phyloP scores from a whole-genome alignment of 2,797 vertebrate species.

The Bradypodion pumilum region DNA sequence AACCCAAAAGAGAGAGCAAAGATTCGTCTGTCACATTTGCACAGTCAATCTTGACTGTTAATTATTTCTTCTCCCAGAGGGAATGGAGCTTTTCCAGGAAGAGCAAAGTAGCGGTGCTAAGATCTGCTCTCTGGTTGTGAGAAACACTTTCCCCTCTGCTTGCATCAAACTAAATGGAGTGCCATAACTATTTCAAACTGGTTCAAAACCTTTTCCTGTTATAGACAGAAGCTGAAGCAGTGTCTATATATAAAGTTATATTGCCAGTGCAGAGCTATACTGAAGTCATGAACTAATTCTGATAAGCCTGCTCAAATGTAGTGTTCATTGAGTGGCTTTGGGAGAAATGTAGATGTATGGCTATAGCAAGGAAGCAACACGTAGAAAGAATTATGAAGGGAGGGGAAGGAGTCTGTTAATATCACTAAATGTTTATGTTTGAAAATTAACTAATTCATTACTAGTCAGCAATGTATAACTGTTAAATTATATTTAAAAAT shows the following conservation, averaged over 20 bases:
- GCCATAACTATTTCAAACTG: not conserved
- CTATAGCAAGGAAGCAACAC: too few species aligned
- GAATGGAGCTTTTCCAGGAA: conserved; percentile 18
- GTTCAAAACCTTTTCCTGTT: not conserved
- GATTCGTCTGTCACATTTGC: not conserved
- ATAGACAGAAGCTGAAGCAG: too few species aligned
- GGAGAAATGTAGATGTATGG: too few species aligned
- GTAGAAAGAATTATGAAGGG: too few species aligned
- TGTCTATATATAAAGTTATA: too few species aligned
- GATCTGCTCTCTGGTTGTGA: not conserved
- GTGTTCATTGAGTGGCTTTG: not conserved
- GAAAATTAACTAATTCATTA: too few species aligned
- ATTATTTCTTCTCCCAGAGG: not conserved
- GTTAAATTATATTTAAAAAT: too few species aligned
- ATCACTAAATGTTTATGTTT: too few species aligned
- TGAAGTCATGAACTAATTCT: not conserved
- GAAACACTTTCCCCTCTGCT: not conserved
- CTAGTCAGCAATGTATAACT: too few species aligned
- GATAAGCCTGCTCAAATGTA: not conserved
- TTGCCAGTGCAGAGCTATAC: too few species aligned
- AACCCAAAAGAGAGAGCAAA: not conserved
- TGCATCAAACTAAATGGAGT: conserved; percentile 33
- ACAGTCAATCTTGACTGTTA: not conserved
- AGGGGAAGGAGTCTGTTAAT: too few species aligned
- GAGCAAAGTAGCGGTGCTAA: conserved; percentile 5